Evolutionary conservation across 2,113 vertebrate genomes (phyloP).

Genomic region (Cottus gobio): DNA sequence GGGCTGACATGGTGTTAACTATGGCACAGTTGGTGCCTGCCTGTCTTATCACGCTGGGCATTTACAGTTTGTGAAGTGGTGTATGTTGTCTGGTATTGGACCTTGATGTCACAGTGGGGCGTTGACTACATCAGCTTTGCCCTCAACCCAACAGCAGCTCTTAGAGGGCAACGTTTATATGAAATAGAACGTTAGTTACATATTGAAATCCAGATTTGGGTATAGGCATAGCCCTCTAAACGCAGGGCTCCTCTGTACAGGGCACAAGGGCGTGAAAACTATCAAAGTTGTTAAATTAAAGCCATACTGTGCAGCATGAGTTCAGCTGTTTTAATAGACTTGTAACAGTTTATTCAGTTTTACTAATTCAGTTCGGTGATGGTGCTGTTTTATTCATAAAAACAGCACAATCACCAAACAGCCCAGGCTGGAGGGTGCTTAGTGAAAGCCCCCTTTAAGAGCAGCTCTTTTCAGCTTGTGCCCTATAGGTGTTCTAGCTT

Average conservation of each 20-base stretch:
- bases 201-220: too few species aligned
- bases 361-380: constrained; percentile 1
- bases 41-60: too few species aligned
- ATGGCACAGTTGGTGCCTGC: too few species aligned
- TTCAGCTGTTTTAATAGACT: neutral
- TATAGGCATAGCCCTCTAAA: too few species aligned
- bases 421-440: neutral
- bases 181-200: neutral
- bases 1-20: too few species aligned
- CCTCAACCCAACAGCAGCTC: too few species aligned
- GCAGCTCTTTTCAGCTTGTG: neutral
- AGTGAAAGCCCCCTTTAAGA: constrained; percentile 6
- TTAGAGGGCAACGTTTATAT: neutral
- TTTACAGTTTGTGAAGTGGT: neutral
- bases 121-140: neutral
- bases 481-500: neutral
- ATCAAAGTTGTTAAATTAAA: constrained; percentile 23
- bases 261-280: too few species aligned
- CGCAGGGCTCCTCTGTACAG: too few species aligned
- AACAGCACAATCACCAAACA: neutral
- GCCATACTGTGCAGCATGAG: constrained; percentile 16
- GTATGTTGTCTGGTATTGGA: neutral
- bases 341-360: constrained; percentile 1
- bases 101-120: neutral
- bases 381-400: constrained; percentile 17